These are phyloP conservation scores for Tylochromis polylepis DNA, from an alignment of 2,113 vertebrate genomes.

Conservation along the genomic window DNA sequence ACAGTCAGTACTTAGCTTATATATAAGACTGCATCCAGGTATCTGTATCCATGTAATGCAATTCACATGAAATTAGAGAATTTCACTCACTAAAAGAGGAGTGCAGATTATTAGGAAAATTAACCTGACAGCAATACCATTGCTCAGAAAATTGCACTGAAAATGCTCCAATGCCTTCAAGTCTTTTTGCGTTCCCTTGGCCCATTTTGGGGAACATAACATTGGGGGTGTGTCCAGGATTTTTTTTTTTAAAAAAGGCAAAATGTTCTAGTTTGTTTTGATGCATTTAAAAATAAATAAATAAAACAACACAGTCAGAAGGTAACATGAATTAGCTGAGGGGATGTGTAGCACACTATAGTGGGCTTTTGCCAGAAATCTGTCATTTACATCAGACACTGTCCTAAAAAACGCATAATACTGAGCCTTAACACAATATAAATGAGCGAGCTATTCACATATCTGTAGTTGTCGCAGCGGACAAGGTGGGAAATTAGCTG, in stretches of 20 bases:
- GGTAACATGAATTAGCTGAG: background rate
- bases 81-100: background rate
- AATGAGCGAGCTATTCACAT: background rate
- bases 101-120: background rate
- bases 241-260: background rate
- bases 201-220: background rate
- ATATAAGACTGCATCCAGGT: background rate
- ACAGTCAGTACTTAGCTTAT: background rate
- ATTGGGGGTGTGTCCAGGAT: background rate
- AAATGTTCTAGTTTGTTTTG: background rate
- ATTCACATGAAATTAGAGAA: background rate
- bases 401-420: background rate
- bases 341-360: background rate
- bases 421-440: background rate
- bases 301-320: background rate
- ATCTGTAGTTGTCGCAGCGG: fast-evolving
- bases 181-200: background rate
- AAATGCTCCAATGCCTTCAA: background rate
- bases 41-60: background rate
- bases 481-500: background rate
- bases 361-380: background rate
- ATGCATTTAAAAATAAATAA: background rate
- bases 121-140: background rate
- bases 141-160: background rate
- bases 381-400: background rate